Evolutionary conservation across 2,113 vertebrate species (phyloP), one percentile per base, ranked within the genome.

Genomic region (Leptobrachium leishanense): DNA sequence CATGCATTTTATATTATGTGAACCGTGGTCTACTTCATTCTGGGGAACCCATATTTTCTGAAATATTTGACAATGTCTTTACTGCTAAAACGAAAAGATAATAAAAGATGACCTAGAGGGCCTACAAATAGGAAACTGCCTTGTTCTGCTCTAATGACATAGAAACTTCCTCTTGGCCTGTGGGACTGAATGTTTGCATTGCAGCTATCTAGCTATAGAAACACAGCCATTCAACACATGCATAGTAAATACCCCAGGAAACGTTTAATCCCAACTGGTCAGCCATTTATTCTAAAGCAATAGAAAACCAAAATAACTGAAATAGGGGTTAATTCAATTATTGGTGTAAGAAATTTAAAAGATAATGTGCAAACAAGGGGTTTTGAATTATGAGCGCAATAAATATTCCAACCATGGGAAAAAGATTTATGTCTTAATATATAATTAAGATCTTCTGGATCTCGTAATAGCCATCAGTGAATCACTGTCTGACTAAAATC

Each of bases 121-220:
- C 65, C 77, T 73, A 42, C 62, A 74, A 66, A 79, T 79, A 79
- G 77, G 77, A 79, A 79, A 68, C 77, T 68, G 46, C 62, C 77
- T 54, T 43, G 77, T 79, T 79, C 77, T 79, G 77, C 77, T 79
- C 77, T 74, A 72, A 57, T 79, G 77, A 73, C 64, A 50, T 59
- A 70, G 77, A 40, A 74, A 73, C 70, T 79, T 79, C 70, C 77
- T 79, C 67, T 46, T 74, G 70, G 77, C 77, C 76, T 44, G 70
- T 73, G 62, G 43, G 77, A 44, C 43, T 50, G 63, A 71, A n/a
- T 79, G 70, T 79, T 79, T 79, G 70, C 53, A 73, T 20, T 55
- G 63, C n/a, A 79, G 50, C 62, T 79, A 72, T 57, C 40, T 44
- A 12, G 41, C 10, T 68, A 42, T 65, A 43, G 43, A 70, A 55